These are phyloP conservation scores for Dasypolia templi DNA, from an alignment of 2,888 invertebrate species.

Conservation along the genomic window DNA sequence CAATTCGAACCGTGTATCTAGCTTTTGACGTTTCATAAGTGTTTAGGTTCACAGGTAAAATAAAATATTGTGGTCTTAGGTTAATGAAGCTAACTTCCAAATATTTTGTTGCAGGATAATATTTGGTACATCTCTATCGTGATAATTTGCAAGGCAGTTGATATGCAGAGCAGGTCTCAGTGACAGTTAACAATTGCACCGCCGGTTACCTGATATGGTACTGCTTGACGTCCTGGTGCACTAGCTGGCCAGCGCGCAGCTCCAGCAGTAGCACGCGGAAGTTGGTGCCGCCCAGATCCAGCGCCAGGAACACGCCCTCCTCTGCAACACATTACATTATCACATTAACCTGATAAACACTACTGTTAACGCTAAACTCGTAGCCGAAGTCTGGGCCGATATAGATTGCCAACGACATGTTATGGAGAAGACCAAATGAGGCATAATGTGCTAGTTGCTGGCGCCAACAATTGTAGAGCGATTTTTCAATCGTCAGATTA, in stretches of 20 bases:
- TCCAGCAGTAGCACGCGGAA: constrained; percentile 93
- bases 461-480: background rate
- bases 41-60: background rate
- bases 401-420: background rate
- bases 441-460: background rate
- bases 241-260: constrained; percentile 89
- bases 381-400: background rate
- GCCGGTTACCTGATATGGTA: constrained; percentile 88
- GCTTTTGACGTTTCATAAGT: background rate
- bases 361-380: background rate
- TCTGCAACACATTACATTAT: constrained; percentile 82
- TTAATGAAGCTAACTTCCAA: background rate
- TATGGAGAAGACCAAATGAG: background rate
- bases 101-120: background rate
- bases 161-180: background rate
- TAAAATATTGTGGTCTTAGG: background rate
- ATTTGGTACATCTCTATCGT: background rate
- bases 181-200: background rate
- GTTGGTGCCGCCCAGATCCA: constrained; percentile 96
- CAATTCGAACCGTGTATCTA: background rate
- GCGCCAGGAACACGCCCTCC: constrained; percentile 93
- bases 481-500: background rate
- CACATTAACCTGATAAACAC: background rate
- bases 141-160: too few relatives aligned
- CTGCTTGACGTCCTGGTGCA: constrained; percentile 91